A percentile compares a stretch with the other conserved stretches of the same genome.
Conservation (phyloP, 2,797 vertebrate species). For the Coilia nasus region DNA sequence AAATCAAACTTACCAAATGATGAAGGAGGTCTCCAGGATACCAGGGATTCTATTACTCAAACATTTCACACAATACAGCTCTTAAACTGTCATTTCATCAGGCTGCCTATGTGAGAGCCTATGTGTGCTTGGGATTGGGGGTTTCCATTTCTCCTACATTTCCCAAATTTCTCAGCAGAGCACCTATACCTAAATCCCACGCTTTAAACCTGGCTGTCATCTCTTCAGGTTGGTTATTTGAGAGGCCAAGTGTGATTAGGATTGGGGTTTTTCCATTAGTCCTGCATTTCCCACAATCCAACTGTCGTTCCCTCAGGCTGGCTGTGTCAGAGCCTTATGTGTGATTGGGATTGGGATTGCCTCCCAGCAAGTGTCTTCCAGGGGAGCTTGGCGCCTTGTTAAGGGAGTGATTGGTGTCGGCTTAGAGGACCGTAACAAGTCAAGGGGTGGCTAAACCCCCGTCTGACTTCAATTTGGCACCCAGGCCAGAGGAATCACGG, state of each 20-base stretch:
- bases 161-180: no score
- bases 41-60: not conserved
- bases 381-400: not conserved
- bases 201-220: not conserved
- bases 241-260: not conserved
- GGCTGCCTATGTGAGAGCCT: not conserved
- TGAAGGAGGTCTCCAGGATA: not conserved
- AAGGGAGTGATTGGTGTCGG: constrained; percentile 16
- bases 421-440: not conserved
- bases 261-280: not conserved
- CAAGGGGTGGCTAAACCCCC: constrained; percentile 59
- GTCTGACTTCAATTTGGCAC: constrained; percentile 68
- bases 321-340: not conserved
- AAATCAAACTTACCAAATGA: not conserved
- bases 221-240: not conserved
- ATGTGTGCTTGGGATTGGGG: not conserved
- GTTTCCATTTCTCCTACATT: no score
- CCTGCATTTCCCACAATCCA: not conserved
- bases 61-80: not conserved
- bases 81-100: not conserved
- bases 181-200: no score
- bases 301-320: not conserved
- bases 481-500: not conserved
- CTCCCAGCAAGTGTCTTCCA: not conserved
- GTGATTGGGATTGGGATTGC: not conserved